These are phyloP conservation scores for Ceratotherium simum DNA, from an alignment of 2,113 vertebrate species.

Conservation along the genomic window DNA sequence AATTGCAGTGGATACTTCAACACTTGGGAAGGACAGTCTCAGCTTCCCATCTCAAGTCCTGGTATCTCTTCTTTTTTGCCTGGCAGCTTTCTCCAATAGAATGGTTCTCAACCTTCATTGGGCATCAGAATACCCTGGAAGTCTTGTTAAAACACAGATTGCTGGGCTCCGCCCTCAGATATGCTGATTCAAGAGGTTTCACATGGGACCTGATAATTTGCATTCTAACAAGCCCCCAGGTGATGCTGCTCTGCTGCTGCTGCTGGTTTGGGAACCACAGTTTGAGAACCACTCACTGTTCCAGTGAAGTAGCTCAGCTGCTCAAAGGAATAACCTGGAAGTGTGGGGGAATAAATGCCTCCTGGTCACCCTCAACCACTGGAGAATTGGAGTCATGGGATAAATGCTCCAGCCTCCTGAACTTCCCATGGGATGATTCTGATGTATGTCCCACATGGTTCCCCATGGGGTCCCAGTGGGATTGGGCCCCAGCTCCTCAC, in stretches of 20 bases:
- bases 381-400: neutral
- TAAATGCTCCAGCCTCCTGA: neutral
- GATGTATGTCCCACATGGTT: neutral
- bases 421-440: neutral
- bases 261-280: neutral
- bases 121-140: neutral
- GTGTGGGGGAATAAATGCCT: neutral
- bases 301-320: neutral
- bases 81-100: neutral
- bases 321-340: neutral
- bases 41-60: neutral
- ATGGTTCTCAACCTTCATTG: neutral
- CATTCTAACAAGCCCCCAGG: neutral
- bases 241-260: neutral
- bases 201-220: neutral
- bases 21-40: neutral
- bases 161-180: neutral
- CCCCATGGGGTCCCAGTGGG: neutral
- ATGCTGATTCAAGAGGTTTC: neutral
- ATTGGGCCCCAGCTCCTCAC: neutral
- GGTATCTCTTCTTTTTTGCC: neutral
- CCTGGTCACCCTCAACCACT: neutral
- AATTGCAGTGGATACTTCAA: neutral
- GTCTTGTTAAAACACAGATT: neutral
- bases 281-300: neutral